These are phyloP conservation scores for Meloidogyne hapla DNA, from an alignment of 1,140 invertebrate genomes.

Conservation along the genomic window DNA sequence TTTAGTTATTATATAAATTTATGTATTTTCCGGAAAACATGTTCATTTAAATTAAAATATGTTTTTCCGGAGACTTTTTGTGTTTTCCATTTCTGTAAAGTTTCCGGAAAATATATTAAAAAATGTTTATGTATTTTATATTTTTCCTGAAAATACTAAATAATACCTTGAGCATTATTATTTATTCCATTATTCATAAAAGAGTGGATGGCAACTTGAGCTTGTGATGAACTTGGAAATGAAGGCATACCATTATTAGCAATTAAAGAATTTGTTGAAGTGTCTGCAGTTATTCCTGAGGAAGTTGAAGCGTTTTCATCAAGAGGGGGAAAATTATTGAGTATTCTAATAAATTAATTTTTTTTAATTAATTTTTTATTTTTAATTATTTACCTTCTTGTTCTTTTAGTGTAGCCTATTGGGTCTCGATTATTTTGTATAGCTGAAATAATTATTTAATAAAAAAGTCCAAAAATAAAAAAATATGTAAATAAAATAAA, in stretches of 20 bases:
- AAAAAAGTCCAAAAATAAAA: not conserved
- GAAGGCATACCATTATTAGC: not conserved
- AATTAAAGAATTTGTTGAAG: constrained; percentile 4
- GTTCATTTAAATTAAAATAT: too few relatives aligned
- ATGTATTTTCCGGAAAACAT: too few relatives aligned
- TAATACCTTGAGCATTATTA: not conserved
- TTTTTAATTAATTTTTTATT: constrained; percentile 5
- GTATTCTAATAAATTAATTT: not conserved
- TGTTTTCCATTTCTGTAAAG: not conserved
- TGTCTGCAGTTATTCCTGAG: not conserved
- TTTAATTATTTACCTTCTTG: constrained; percentile 44
- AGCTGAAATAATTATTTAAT: constrained; percentile 26
- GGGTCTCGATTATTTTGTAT: constrained; percentile 62
- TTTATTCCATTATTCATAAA: not conserved
- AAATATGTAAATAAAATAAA: not conserved
- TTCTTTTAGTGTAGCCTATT: constrained; percentile 60
- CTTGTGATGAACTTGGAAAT: not conserved
- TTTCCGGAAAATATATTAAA: not conserved
- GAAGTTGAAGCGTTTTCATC: not conserved
- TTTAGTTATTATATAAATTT: too few relatives aligned
- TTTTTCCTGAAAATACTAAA: not conserved
- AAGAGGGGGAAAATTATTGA: not conserved
- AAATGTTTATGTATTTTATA: not conserved
- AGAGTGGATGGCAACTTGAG: not conserved
- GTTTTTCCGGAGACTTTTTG: not conserved